phyloP scores from a whole-genome alignment of 2,113 vertebrate genomes.

The Tylochromis polylepis region DNA sequence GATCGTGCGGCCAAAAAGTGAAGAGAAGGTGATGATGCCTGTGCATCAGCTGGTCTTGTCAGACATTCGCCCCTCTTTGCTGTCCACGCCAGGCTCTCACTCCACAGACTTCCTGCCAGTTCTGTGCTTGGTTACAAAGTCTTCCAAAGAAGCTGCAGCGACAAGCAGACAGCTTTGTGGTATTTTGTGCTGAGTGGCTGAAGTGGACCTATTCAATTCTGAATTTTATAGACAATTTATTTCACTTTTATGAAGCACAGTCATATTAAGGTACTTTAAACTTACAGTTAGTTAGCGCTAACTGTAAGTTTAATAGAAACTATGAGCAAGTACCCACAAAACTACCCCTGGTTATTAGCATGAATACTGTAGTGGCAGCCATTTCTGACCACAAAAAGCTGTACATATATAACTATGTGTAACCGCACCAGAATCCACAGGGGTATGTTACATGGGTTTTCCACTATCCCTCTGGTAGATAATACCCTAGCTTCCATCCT shows the following conservation, averaged over 20 bases:
- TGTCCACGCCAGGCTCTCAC: neutral
- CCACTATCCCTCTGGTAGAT: neutral
- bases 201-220: neutral
- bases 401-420: neutral
- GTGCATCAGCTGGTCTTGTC: neutral
- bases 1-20: neutral
- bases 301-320: neutral
- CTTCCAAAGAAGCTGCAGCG: neutral
- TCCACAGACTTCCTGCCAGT: neutral
- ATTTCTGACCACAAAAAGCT: neutral
- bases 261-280: neutral
- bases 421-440: neutral
- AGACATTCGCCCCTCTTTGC: neutral
- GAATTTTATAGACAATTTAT: neutral
- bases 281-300: neutral
- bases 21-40: neutral
- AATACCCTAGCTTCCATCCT: neutral
- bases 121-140: neutral
- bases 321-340: neutral
- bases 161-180: neutral
- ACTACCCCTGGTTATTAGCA: neutral
- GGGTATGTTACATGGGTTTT: neutral
- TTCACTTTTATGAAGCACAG: neutral
- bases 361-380: neutral
- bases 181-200: neutral